A percentile compares a stretch with the other conserved stretches of the same genome.
Conservation (phyloP, 2,797 vertebrate genomes). For the Phoxinus dragarum region DNA sequence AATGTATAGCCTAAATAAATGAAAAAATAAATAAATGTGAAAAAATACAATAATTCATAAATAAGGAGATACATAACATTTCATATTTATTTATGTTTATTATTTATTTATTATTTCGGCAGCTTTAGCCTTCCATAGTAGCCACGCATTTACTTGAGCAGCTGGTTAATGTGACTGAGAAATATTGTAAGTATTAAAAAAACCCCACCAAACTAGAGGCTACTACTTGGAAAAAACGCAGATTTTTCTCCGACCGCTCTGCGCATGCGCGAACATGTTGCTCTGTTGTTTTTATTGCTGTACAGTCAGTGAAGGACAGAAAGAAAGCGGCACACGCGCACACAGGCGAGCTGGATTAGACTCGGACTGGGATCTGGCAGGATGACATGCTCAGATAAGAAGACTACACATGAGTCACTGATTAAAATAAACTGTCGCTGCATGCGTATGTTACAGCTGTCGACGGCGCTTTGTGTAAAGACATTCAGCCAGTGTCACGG, state of each 20-base stretch:
- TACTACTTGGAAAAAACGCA: too few relatives aligned
- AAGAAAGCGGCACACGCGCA: neutral
- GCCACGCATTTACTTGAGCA: neutral
- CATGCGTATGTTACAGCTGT: neutral
- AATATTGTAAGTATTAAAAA: neutral
- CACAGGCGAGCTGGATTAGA: neutral
- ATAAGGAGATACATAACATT: too few relatives aligned
- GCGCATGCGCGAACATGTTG: slow-evolving; percentile 62
- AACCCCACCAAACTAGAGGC: neutral
- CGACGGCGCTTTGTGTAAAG: slow-evolving; percentile 29
- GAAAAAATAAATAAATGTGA: too few relatives aligned
- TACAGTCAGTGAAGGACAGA: neutral
- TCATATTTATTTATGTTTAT: too few relatives aligned
- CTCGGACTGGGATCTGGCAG: slow-evolving; percentile 34
- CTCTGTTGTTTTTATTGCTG: slow-evolving; percentile 49
- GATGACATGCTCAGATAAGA: slow-evolving; percentile 42
- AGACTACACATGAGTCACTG: neutral
- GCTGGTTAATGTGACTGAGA: neutral
- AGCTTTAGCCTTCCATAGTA: too few relatives aligned
- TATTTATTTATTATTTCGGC: too few relatives aligned
- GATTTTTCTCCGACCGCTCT: neutral
- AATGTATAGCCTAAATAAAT: too few relatives aligned
- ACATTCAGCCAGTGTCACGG: neutral
- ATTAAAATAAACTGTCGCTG: neutral
- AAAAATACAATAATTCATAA: too few relatives aligned